These are phyloP conservation scores for Temnothorax nylanderi DNA, from an alignment of 1,140 invertebrate species.

Conservation along the genomic window DNA sequence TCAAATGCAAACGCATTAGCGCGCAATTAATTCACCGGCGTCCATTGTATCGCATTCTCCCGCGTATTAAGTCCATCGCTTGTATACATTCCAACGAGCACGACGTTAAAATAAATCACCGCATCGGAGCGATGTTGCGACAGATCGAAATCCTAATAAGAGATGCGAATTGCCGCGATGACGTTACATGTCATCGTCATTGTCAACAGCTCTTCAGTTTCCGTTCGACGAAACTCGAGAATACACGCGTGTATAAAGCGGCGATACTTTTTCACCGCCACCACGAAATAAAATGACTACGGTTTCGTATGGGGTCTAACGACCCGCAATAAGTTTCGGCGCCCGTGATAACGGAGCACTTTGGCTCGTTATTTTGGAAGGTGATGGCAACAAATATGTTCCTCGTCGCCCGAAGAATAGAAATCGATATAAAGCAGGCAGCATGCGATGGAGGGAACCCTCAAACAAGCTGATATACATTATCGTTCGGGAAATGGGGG, in stretches of 20 bases:
- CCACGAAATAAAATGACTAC: conserved; percentile 13
- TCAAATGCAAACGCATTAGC: conserved; percentile 34
- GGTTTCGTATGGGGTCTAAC: conserved; percentile 3
- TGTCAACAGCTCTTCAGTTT: neutral
- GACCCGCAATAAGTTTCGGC: conserved; percentile 29
- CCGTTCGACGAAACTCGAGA: neutral
- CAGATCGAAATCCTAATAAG: neutral
- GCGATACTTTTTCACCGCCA: neutral
- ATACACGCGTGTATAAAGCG: neutral
- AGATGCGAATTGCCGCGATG: neutral
- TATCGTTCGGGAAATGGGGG: neutral
- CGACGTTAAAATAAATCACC: conserved; percentile 27
- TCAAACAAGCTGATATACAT: neutral
- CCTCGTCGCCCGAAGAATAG: neutral
- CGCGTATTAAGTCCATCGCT: conserved; percentile 44
- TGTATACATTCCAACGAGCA: conserved; percentile 19
- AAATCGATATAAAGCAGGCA: conserved; percentile 25
- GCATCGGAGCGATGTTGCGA: neutral
- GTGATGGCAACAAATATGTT: conserved; percentile 10
- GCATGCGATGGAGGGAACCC: neutral
- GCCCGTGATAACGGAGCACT: conserved; percentile 3
- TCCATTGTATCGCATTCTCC: conserved; percentile 47
- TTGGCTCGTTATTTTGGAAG: conserved; percentile 12
- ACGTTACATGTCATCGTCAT: conserved; percentile 5
- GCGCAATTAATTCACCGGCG: conserved; percentile 42